A percentile compares a stretch with the other conserved stretches of the same genome.
Evolutionary conservation across 2,888 invertebrate genomes (phyloP).

Genomic region (Scaptomyza caliginosa): DNA sequence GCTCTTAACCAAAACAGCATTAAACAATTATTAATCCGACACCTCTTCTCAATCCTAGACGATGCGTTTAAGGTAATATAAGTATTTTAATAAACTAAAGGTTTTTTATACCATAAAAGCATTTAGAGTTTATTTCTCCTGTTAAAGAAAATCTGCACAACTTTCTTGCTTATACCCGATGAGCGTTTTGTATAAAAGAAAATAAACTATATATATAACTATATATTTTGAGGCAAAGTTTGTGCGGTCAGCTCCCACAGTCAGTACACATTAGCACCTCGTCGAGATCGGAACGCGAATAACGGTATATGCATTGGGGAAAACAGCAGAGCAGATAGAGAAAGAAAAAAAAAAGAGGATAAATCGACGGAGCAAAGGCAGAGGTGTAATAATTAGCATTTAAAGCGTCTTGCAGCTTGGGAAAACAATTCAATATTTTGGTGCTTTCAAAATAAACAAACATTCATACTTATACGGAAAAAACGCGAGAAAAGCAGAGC

Average conservation of each 20-base stretch:
- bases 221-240: conserved; percentile 1
- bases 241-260: conserved; percentile 17
- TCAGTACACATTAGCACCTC: conserved; percentile 65
- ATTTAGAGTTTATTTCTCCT: neutral
- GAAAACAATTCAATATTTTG: conserved; percentile 60
- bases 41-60: neutral
- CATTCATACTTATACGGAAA: conserved; percentile 8
- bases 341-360: conserved; percentile 5
- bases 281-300: conserved; percentile 48
- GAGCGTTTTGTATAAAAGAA: conserved; percentile 11
- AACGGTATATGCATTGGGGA: conserved; percentile 25
- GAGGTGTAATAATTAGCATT: conserved; percentile 56
- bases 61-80: too few relatives aligned
- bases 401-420: conserved; percentile 34
- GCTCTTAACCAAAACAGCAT: neutral
- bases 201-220: neutral
- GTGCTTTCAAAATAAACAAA: conserved; percentile 57
- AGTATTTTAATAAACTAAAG: neutral
- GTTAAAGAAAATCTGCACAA: neutral
- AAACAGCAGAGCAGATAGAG: neutral
- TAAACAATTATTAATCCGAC: neutral
- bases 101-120: neutral
- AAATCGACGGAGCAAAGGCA: conserved; percentile 12
- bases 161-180: neutral
- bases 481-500: conserved; percentile 3